phyloP scores from a whole-genome alignment of 2,113 vertebrate genomes.

The Oryzias javanicus region DNA sequence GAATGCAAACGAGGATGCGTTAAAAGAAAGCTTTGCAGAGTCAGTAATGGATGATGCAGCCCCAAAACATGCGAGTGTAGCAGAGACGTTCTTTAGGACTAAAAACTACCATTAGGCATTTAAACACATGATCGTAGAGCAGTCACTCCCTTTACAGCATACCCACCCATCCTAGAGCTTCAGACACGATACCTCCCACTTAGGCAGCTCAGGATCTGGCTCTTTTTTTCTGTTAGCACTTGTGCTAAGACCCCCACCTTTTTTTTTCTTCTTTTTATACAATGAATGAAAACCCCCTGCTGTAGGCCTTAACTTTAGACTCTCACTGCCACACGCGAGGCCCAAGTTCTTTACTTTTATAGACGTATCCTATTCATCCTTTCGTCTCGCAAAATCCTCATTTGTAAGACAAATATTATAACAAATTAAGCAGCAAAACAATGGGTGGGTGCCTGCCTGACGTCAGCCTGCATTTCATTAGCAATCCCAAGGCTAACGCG shows the following conservation, averaged over 20 bases:
- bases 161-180: slow-evolving; percentile 46
- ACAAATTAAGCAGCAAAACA: slow-evolving; percentile 80
- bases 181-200: slow-evolving; percentile 61
- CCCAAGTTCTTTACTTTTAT: slow-evolving; percentile 19
- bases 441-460: slow-evolving; percentile 75
- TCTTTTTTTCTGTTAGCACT: slow-evolving; percentile 53
- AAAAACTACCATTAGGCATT: slow-evolving; percentile 59
- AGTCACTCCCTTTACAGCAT: slow-evolving; percentile 37
- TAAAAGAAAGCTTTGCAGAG: slow-evolving; percentile 28
- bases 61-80: slow-evolving; percentile 45
- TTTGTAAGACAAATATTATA: slow-evolving; percentile 81
- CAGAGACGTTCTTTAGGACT: slow-evolving; percentile 45
- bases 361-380: slow-evolving; percentile 33
- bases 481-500: slow-evolving; percentile 72
- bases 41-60: slow-evolving; percentile 33
- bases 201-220: slow-evolving; percentile 43
- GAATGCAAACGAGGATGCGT: slow-evolving; percentile 42
- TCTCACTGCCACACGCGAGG: slow-evolving; percentile 29
- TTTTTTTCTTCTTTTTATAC: slow-evolving; percentile 21
- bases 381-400: slow-evolving; percentile 59
- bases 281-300: slow-evolving; percentile 17
- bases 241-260: slow-evolving; percentile 49
- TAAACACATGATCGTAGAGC: slow-evolving; percentile 46
- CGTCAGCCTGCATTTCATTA: slow-evolving; percentile 81
- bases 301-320: slow-evolving; percentile 14